These are phyloP conservation scores for Drosophila acutilabella DNA, from an alignment of 2,888 invertebrate species.

Conservation along the genomic window DNA sequence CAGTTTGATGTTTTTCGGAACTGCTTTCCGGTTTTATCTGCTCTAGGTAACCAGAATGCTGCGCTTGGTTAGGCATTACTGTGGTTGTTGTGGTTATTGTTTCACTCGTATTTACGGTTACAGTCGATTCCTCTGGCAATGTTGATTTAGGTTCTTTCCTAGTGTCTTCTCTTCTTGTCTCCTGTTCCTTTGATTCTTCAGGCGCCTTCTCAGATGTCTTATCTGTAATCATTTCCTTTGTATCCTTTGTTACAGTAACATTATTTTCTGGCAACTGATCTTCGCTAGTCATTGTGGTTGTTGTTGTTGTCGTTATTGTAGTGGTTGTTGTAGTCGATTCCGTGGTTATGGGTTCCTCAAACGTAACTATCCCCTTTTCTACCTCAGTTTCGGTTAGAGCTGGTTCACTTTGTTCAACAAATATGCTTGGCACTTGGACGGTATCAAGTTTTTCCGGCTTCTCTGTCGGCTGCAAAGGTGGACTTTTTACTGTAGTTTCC, in stretches of 20 bases:
- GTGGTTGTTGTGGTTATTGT: constrained; percentile 38
- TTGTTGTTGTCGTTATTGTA: constrained; percentile 58
- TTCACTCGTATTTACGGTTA: constrained; percentile 31
- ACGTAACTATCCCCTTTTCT: constrained; percentile 43
- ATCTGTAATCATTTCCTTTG: constrained; percentile 3
- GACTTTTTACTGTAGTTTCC: constrained; percentile 20
- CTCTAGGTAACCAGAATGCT: constrained; percentile 42
- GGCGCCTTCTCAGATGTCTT: constrained; percentile 5
- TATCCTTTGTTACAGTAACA: constrained; percentile 24
- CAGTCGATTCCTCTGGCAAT: constrained; percentile 14
- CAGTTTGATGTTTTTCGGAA: constrained; percentile 54
- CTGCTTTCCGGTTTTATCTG: constrained; percentile 17
- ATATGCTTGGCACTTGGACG: constrained; percentile 21
- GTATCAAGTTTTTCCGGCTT: constrained; percentile 22
- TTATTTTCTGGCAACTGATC: constrained; percentile 36
- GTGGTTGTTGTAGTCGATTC: constrained; percentile 55
- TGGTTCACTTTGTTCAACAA: constrained; percentile 17
- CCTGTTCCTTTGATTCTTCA: constrained; percentile 4
- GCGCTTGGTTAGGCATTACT: constrained; percentile 28
- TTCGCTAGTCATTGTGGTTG: constrained; percentile 46
- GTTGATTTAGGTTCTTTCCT: not conserved
- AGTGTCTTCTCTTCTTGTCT: constrained; percentile 6
- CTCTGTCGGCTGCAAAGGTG: constrained; percentile 26
- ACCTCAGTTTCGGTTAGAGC: constrained; percentile 5
- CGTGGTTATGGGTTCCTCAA: constrained; percentile 57